Evolutionary conservation across 2,113 vertebrate species (phyloP), one percentile per base, ranked within the genome.

Genomic region (Chlamydotis undulata): DNA sequence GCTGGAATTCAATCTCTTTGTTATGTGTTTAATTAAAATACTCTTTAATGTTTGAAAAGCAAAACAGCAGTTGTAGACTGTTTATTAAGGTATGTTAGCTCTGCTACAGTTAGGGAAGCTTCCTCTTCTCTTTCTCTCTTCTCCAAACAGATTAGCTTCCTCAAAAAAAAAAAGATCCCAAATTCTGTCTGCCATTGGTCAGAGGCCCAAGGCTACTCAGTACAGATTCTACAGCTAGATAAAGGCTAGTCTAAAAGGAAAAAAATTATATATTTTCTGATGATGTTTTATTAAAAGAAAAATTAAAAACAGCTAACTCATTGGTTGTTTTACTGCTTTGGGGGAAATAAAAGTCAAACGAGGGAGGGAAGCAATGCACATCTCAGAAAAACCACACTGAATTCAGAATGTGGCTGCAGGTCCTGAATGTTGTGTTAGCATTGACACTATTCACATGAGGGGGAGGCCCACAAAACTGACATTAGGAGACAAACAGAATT

Each of bases 21-120:
- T 47, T 74, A 75, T 19, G 24, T 50, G 59, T 31, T 86, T 86
- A 77, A 83, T 78, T 83, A 81, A 92, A 95, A 60, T 19, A 69
- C 19, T 43, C 7, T 47, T 60, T 21, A 47, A 29, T 37, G 8
- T 78, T 92, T 75, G 35, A 47, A 73, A 90, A 71, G 28, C 35
- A 73, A 71, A 6, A 9, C 15, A 35, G 14, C 6, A 29, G 5
- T 11, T 76, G 61, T 77, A 86, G 35, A 28, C 9, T 53, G 5
- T 64, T 60, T 49, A 56, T 60, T 74, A 85, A 57, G 25, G 35
- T 53, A 78, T 19, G 16, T 29, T 81, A 74, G 21, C 63, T 87
- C 41, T 84, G 16, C 16, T 37, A 24, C 29, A 37, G 12, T 28
- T 45, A n/a, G 6, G n/a, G 28, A 94, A 37, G 28, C 53, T 84